Conservation (phyloP, 2,113 vertebrate species). For the Eurypyga helias region DNA sequence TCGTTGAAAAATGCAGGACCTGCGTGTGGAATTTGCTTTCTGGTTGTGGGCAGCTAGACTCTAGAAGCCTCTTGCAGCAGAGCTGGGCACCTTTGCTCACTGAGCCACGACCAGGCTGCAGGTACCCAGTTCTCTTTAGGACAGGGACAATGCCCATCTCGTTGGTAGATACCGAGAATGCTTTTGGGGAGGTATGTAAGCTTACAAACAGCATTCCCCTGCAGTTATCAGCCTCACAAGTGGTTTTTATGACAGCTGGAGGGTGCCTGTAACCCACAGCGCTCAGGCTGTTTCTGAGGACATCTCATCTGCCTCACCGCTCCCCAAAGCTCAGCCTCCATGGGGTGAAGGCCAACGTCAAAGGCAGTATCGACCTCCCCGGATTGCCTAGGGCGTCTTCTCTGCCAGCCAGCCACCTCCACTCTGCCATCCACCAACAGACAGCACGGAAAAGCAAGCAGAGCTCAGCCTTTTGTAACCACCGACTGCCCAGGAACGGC, state of each 20-base stretch:
- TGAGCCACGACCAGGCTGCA: not conserved
- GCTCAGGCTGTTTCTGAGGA: not conserved
- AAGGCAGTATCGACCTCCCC: not conserved
- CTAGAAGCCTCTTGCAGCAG: not conserved
- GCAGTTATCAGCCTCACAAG: not conserved
- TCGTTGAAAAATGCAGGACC: not conserved
- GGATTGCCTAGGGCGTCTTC: not conserved
- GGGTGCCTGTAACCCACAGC: not conserved
- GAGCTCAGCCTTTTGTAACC: not conserved
- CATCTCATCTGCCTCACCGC: fast-evolving
- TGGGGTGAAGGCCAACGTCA: not conserved
- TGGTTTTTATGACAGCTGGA: not conserved
- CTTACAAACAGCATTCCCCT: not conserved
- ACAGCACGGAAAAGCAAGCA: fast-evolving
- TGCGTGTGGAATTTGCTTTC: not conserved
- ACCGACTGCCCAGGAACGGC: not conserved
- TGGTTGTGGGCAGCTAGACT: not conserved
- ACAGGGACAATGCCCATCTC: not conserved
- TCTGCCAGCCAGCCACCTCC: not conserved
- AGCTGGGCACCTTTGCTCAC: not conserved
- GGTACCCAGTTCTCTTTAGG: not conserved
- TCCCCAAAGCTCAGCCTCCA: not conserved
- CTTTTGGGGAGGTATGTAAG: not conserved
- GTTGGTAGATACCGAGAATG: not conserved
- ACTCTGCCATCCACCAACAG: not conserved